Conservation (phyloP, 2,797 vertebrate species). For the Zenarchopterus dispar region DNA sequence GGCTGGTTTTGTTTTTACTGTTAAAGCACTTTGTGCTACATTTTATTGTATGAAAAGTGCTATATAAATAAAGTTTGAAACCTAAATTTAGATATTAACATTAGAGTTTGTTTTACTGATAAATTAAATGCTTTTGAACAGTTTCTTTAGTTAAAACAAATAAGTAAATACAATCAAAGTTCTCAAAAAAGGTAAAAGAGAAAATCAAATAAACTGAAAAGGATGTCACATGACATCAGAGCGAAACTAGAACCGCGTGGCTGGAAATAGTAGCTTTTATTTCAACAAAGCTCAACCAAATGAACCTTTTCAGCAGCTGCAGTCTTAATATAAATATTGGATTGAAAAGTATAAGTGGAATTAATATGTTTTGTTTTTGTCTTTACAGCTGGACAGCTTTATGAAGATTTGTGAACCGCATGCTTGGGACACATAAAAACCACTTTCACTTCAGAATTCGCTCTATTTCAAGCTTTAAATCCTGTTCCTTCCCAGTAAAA, state of each 20-base stretch:
- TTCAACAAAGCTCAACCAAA: neutral
- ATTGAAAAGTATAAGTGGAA: neutral
- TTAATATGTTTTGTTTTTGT: slow-evolving; percentile 6
- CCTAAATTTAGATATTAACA: too few species aligned
- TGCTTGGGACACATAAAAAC: slow-evolving; percentile 9
- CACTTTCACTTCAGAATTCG: slow-evolving; percentile 28
- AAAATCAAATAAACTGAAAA: too few species aligned
- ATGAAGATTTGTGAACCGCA: slow-evolving; percentile 63
- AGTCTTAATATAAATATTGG: slow-evolving; percentile 1
- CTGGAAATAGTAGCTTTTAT: slow-evolving; percentile 14
- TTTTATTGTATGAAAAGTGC: too few species aligned
- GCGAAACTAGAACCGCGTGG: neutral
- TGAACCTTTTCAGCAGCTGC: neutral
- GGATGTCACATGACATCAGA: neutral
- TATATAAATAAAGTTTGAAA: too few species aligned
- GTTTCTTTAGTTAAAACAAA: too few species aligned
- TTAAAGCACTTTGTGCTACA: too few species aligned
- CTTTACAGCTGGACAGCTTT: slow-evolving; percentile 59
- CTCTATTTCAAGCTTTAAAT: slow-evolving; percentile 31
- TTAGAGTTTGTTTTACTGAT: too few species aligned
- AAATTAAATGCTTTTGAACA: too few species aligned
- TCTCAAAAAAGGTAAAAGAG: too few species aligned
- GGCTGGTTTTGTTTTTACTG: too few species aligned
- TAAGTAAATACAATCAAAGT: too few species aligned
- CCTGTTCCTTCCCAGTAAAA: slow-evolving; percentile 14